Base-by-base conservation (phyloP, 2,113 vertebrate species). In the Labrus mixtus region DNA sequence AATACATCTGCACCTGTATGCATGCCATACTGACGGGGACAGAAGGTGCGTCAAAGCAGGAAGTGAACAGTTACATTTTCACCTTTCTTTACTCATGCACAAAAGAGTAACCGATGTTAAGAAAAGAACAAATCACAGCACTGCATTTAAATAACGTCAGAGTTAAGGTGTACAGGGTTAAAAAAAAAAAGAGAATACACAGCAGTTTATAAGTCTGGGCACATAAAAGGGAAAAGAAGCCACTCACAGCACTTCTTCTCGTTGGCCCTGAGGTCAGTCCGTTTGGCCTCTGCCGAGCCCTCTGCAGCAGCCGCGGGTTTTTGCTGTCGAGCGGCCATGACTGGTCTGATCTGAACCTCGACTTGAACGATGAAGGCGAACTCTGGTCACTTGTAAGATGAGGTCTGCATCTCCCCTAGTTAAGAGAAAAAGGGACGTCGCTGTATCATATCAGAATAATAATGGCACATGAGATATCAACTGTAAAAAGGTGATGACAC, bases 241-340 rank as follows among this genome's bases (percentile, higher is more conserved):
- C 63, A 93, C 94, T 95, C 79, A 95, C 94, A 95, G 90, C 94
- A 94, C 68, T 94, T 94, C 83, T 94, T 95, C 81, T 92, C 92
- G 6, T 57, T 93, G 71, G 63, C 53, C 82, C 93, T 89, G 29
- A 73, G 37, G 69, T 93, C 91, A 0, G 36, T 79, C 73, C 76
- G 91, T 73, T 78, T 92, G 79, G 59, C 61, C 51, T 92, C 87
- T 39, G 70, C 54, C 1, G 68, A 54, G 73, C 57, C 50, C 5
- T 87, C 82, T 57, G 81, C 36, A 13, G 67, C 56, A n/a, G 69
- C 60, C 2, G 55, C 56, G 33, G 76, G 58, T 88, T 33, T 88
- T 23, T 76, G 87, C 56, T 71, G 78, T 15, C 20, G 55, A 39
- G 81, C 69, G 63, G 91, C 79, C 89, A 92, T 92, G 41, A 39